Conservation (phyloP, 2,888 invertebrate genomes). For the Auanema freiburgensis region DNA sequence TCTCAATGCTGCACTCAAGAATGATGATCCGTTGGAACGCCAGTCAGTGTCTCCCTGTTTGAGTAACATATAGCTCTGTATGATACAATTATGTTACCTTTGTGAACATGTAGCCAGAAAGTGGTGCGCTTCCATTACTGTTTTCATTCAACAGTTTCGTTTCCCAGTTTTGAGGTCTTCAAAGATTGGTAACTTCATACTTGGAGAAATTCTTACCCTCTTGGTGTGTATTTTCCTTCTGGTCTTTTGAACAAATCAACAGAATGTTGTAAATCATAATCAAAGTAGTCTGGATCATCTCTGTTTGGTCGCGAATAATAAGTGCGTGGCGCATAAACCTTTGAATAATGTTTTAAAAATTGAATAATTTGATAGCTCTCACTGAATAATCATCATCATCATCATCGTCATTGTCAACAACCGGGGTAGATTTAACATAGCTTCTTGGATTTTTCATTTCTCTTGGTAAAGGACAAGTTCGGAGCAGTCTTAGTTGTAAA, state of each 20-base stretch:
- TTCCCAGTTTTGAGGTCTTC: slow-evolving; percentile 62
- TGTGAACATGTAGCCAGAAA: slow-evolving; percentile 62
- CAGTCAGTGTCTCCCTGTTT: slow-evolving; percentile 40
- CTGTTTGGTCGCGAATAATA: slow-evolving; percentile 61
- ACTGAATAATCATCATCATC: neutral
- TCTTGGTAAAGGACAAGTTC: slow-evolving; percentile 9
- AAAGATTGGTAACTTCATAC: slow-evolving; percentile 11
- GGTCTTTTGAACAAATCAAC: slow-evolving; percentile 60
- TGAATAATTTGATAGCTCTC: neutral
- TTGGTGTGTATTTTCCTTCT: slow-evolving; percentile 58
- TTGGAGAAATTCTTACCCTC: slow-evolving; percentile 34
- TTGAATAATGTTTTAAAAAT: slow-evolving; percentile 6
- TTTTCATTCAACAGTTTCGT: slow-evolving; percentile 55
- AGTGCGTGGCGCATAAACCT: slow-evolving; percentile 46
- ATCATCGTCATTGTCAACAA: neutral
- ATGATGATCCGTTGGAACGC: slow-evolving; percentile 54
- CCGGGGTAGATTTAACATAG: neutral
- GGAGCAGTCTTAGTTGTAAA: slow-evolving; percentile 6
- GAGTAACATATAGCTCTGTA: neutral
- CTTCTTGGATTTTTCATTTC: slow-evolving; percentile 5
- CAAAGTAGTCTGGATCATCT: slow-evolving; percentile 64
- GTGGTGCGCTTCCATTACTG: slow-evolving; percentile 52
- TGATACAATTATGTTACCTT: slow-evolving; percentile 27
- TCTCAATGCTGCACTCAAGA: slow-evolving; percentile 60
- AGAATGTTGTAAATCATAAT: slow-evolving; percentile 62